Conservation (phyloP, 2,888 invertebrate genomes). For the Acanthosepion esculentum region DNA sequence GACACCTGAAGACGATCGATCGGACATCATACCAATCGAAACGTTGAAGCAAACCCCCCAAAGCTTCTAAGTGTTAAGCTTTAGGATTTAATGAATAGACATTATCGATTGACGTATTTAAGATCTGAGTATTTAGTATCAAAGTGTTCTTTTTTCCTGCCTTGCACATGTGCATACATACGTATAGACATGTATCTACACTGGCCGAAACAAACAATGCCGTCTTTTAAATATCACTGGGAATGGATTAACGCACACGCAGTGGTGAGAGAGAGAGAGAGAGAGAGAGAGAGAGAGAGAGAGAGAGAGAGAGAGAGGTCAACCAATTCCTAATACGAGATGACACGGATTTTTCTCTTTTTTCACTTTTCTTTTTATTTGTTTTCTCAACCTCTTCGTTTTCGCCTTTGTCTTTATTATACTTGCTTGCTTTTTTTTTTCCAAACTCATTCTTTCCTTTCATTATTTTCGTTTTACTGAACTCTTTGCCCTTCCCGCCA, state of each 20-base stretch:
- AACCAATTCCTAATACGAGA: neutral
- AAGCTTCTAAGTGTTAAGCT: neutral
- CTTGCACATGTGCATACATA: neutral
- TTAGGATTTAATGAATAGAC: neutral
- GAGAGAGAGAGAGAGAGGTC: neutral
- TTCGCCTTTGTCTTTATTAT: neutral
- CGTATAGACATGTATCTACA: neutral
- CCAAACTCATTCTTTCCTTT: neutral
- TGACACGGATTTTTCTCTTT: neutral
- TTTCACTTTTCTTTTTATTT: neutral
- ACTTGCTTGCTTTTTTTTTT: too few relatives aligned
- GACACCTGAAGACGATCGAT: neutral
- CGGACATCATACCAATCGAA: conserved; percentile 16
- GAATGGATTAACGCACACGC: conserved; percentile 18
- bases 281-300: conserved; percentile 10
- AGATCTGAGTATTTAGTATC: neutral
- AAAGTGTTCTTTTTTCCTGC: neutral
- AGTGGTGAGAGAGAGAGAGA: neutral
- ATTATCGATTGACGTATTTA: neutral
- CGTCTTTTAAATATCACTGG: neutral
- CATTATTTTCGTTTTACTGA: neutral
- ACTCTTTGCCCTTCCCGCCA: accelerated
- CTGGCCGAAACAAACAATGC: neutral
- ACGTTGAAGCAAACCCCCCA: neutral
- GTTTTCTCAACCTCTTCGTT: neutral